Evolutionary conservation across 2,888 invertebrate species (phyloP), one percentile per base, ranked within the genome.

Genomic region (Stramonita haemastoma): DNA sequence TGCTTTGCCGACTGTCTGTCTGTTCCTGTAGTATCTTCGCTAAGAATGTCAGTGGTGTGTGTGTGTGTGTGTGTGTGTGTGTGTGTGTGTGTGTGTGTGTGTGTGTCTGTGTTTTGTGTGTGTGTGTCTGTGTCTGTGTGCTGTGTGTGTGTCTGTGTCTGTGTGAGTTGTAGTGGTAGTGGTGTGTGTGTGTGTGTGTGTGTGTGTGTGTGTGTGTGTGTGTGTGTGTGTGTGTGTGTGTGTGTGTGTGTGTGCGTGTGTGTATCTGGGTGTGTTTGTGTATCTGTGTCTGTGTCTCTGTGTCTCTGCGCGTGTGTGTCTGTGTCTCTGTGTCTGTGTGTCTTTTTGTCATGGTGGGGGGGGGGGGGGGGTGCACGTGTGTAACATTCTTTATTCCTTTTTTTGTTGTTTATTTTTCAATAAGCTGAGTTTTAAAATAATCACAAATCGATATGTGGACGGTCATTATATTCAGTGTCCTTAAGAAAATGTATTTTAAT

Each of bases 21-120:
- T 8, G 4, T 46, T 8, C 46, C 46, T 46, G 46, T 46, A 46
- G 46, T 5, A 46, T 8, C 46, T n/a, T 46, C 46, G 2, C 8
- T 46, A 46, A 46, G 46, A 46, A 46, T 46, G 46, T 46, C 13
- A 1, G 26, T 73, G n/a, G 11, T 73, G 73, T n/a, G 73, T n/a
- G n/a, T 73, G 73, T 73, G 73, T 73, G n/a, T 73, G 26, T 73
- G 73, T 73, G 73, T 73, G 73, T 73, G 73, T 73, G 73, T 73
- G n/a, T 26, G 73, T 73, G 73, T 26, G n/a, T 73, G 73, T 26
- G 73, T 73, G 73, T 26, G 73, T 73, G 73, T 26, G 73, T n/a
- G 73, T 8, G 73, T n/a, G 73, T 8, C 1, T 73, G 73, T 26
- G 73, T n/a, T 15, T 26, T 15, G 73, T n/a, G 73, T n/a, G n/a